Evolutionary conservation across 2,797 vertebrate species (phyloP).

Genomic region (Aulostomus chinensis): DNA sequence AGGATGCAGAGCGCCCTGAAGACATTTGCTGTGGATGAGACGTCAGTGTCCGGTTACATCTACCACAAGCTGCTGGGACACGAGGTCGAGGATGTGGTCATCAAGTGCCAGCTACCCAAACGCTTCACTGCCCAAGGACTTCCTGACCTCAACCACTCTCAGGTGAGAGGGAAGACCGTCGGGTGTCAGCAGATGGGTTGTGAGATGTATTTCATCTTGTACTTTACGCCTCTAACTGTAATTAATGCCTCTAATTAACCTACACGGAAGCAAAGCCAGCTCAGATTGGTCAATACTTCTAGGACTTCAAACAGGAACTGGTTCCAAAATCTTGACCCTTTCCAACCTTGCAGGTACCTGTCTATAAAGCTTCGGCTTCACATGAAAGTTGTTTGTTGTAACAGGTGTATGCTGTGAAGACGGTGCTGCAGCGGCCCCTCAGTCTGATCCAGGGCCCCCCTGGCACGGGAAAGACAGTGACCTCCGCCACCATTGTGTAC

Average conservation of each 20-base stretch:
- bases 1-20: conserved; percentile 99
- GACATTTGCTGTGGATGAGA: conserved; percentile 97
- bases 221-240: no score
- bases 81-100: conserved; percentile 96
- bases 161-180: no score
- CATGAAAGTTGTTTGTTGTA: no score
- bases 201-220: no score
- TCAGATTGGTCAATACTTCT: no score
- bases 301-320: no score
- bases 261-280: no score
- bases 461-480: conserved; percentile 97
- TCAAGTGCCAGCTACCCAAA: conserved; percentile 98
- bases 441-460: conserved; percentile 98
- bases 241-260: no score
- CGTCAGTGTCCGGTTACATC: conserved; percentile 97
- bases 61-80: conserved; percentile 98
- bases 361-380: no score
- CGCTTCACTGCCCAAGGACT: conserved; percentile 97
- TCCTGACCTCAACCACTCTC: conserved; percentile 99
- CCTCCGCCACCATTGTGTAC: conserved; percentile 97
- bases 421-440: conserved; percentile 94
- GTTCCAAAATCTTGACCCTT: no score
- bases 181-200: no score
- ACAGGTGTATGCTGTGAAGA: conserved; percentile 88
- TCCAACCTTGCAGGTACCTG: no score